Evolutionary conservation across 2,888 invertebrate species (phyloP).

Genomic region (Cryptus viduatorius): DNA sequence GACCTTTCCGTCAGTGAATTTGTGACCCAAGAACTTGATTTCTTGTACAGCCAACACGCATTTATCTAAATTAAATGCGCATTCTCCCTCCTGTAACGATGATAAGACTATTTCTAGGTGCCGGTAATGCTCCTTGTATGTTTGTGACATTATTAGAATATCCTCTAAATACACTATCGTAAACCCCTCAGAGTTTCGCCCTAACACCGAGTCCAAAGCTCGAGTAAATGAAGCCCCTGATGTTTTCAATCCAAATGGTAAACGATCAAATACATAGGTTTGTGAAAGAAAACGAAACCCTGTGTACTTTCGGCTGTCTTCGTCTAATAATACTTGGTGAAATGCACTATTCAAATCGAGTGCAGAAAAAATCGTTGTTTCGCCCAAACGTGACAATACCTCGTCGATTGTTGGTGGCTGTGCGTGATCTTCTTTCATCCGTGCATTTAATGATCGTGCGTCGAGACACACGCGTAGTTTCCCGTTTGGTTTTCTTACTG

Average conservation of each 20-base stretch:
- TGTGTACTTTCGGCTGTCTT: slow-evolving; percentile 8
- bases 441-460: neutral
- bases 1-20: slow-evolving; percentile 67
- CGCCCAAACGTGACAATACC: slow-evolving; percentile 7
- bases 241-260: slow-evolving; percentile 12
- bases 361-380: neutral
- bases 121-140: slow-evolving; percentile 15
- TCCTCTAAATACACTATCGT: slow-evolving; percentile 7
- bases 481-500: neutral
- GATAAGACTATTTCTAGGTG: slow-evolving; percentile 35
- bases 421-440: neutral
- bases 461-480: neutral
- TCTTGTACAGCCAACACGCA: slow-evolving; percentile 68
- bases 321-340: neutral
- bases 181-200: neutral
- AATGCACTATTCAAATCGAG: slow-evolving; percentile 16
- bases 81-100: slow-evolving; percentile 33
- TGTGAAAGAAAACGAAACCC: slow-evolving; percentile 25
- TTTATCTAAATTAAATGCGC: slow-evolving; percentile 66
- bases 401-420: slow-evolving; percentile 1
- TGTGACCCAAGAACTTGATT: slow-evolving; percentile 70
- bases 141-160: slow-evolving; percentile 25
- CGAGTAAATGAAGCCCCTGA: slow-evolving; percentile 30
- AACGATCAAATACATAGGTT: slow-evolving; percentile 23
- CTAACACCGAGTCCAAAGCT: slow-evolving; percentile 13